Evolutionary conservation across 2,797 vertebrate genomes (phyloP).

Genomic region (Aeoliscus strigatus): DNA sequence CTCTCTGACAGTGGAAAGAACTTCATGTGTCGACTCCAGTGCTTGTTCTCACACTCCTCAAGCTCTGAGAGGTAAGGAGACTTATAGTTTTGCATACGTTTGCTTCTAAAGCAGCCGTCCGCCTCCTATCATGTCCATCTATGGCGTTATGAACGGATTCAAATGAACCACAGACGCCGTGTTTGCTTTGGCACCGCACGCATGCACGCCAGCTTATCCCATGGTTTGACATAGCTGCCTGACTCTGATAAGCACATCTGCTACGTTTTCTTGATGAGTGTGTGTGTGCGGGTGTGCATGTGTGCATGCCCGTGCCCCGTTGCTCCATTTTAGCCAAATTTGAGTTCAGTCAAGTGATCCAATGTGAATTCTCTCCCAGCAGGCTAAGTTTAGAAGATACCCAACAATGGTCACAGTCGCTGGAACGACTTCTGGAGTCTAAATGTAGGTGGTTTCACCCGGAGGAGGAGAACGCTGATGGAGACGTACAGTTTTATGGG

Average conservation of each 20-base stretch:
- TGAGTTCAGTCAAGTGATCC: slow-evolving; percentile 49
- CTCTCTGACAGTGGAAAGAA: slow-evolving; percentile 72
- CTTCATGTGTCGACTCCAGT: slow-evolving; percentile 78
- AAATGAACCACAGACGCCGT: slow-evolving; percentile 53
- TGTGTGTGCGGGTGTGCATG: too few relatives aligned
- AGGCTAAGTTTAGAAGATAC: slow-evolving; percentile 83
- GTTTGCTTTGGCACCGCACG: slow-evolving; percentile 63
- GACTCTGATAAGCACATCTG: slow-evolving; percentile 48
- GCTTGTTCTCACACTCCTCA: slow-evolving; percentile 73
- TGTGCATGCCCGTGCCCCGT: too few relatives aligned
- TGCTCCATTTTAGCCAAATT: slow-evolving; percentile 41
- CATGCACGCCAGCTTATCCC: slow-evolving; percentile 34
- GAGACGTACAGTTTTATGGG: slow-evolving; percentile 4
- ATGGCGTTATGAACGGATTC: slow-evolving; percentile 65
- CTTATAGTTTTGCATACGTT: slow-evolving; percentile 65
- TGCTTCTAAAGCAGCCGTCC: slow-evolving; percentile 62
- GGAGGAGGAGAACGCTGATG: slow-evolving; percentile 12
- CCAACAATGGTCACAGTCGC: slow-evolving; percentile 83
- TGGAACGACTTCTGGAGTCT: slow-evolving; percentile 80
- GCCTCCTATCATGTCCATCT: slow-evolving; percentile 62
- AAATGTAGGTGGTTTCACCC: slow-evolving; percentile 78
- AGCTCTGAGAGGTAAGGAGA: slow-evolving; percentile 72
- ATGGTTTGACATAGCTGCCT: slow-evolving; percentile 36
- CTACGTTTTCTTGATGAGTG: slow-evolving; percentile 25
- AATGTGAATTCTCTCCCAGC: slow-evolving; percentile 61